Evolutionary conservation across 2,888 invertebrate genomes (phyloP).

Genomic region (Clusia tigrina): DNA sequence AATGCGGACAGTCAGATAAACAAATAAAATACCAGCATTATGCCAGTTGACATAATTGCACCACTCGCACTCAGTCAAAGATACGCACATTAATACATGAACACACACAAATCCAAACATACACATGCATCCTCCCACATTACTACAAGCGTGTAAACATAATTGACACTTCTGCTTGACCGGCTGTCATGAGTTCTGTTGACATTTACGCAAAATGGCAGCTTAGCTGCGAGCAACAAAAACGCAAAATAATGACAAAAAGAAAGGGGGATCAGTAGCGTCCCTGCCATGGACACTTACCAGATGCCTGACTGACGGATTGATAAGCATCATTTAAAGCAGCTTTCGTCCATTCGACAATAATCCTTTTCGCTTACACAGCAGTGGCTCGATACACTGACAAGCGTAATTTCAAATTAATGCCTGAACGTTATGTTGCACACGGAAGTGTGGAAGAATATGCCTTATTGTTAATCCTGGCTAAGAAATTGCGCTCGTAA

Average conservation of each 20-base stretch:
- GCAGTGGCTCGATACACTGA: slow-evolving; percentile 1
- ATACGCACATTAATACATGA: slow-evolving; percentile 14
- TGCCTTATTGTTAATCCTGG: neutral
- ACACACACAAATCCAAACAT: slow-evolving; percentile 13
- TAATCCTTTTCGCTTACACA: slow-evolving; percentile 5
- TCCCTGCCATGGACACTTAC: neutral
- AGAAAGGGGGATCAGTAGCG: too few species aligned
- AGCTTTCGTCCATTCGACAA: slow-evolving; percentile 5
- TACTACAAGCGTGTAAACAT: neutral
- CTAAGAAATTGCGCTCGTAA: neutral
- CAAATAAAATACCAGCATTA: slow-evolving; percentile 22
- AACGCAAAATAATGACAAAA: neutral
- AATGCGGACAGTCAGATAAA: neutral
- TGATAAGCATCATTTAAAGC: slow-evolving; percentile 12
- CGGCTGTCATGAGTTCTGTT: too few species aligned
- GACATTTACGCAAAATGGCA: neutral
- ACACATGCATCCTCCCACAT: slow-evolving; percentile 21
- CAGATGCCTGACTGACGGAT: neutral
- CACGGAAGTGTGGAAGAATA: neutral
- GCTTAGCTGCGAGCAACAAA: neutral
- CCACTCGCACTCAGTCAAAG: slow-evolving; percentile 15
- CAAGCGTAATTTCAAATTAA: neutral
- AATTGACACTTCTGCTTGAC: neutral
- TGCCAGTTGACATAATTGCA: slow-evolving; percentile 17
- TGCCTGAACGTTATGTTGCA: too few species aligned